phyloP scores from a whole-genome alignment of 2,113 vertebrate genomes.

The Ailuropoda melanoleuca region DNA sequence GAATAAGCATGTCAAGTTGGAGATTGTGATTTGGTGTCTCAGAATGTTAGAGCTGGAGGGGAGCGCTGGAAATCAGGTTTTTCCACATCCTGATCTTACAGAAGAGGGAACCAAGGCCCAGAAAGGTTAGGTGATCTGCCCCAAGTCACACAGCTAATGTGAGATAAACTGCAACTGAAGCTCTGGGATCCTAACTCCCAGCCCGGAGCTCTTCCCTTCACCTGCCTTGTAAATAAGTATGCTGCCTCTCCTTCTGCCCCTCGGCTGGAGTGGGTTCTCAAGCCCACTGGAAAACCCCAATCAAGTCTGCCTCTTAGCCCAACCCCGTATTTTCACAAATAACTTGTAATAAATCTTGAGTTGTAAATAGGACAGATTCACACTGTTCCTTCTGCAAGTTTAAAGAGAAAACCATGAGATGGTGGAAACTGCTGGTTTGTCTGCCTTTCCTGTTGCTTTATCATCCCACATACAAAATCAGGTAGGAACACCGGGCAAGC shows the following conservation, averaged over 20 bases:
- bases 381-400: background rate
- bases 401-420: background rate
- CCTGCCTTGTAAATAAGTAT: background rate
- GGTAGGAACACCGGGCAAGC: background rate
- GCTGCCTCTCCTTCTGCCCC: background rate
- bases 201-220: background rate
- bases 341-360: background rate
- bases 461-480: background rate
- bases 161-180: background rate
- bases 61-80: background rate
- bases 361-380: background rate
- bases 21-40: background rate
- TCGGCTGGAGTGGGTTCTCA: background rate
- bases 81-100: background rate
- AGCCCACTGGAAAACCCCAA: background rate
- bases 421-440: background rate
- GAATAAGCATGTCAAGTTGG: background rate
- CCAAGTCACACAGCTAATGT: background rate
- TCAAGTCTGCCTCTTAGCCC: constrained; percentile 6
- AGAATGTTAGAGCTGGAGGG: background rate
- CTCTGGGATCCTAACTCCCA: background rate
- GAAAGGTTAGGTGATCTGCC: background rate
- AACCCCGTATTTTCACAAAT: background rate
- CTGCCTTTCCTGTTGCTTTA: background rate
- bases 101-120: background rate